Evolutionary conservation across 2,888 invertebrate genomes (phyloP), one percentile per base, ranked within the genome.

Genomic region (Sinhomidia bicolor): DNA sequence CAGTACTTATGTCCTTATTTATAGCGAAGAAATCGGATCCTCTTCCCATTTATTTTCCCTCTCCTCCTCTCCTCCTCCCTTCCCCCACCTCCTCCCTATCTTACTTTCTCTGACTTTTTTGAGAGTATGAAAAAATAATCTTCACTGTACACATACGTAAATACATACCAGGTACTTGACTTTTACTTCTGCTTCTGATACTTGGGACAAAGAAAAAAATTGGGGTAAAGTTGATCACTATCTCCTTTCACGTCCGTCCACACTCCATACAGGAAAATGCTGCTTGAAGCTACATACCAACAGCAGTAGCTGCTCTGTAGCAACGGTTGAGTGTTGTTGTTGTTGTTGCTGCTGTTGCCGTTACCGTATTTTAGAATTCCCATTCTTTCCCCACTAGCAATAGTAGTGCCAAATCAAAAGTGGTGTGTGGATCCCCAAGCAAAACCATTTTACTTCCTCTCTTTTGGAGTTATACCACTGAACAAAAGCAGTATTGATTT

Each of bases 231-330:
- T 60, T 60, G 60, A 60, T 60, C 60, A 26, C 60, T 60, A 60
- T 60, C 60, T n/a, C n/a, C n/a, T n/a, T n/a, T n/a, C n/a, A 60
- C 26, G 60, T 60, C 54, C 44, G 54, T 54, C 60, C 60, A 60
- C 20, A 60, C 60, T 23, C 57, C 60, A 51, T 51, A n/a, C n/a
- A n/a, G n/a, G n/a, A n/a, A n/a, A n/a, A n/a, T n/a, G n/a, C n/a
- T n/a, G n/a, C n/a, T n/a, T n/a, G n/a, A n/a, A n/a, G n/a, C n/a
- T n/a, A n/a, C n/a, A n/a, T n/a, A n/a, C n/a, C n/a, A n/a, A n/a
- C n/a, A n/a, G n/a, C n/a, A n/a, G n/a, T n/a, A n/a, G n/a, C n/a
- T n/a, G n/a, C n/a, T n/a, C n/a, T n/a, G n/a, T n/a, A n/a, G n/a
- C n/a, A 23, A 60, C 51, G 2, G 47, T 47, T 47, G 47, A 41